phyloP scores from a whole-genome alignment of 2,888 invertebrate genomes.

The Cataglyphis rosenhaueri region DNA sequence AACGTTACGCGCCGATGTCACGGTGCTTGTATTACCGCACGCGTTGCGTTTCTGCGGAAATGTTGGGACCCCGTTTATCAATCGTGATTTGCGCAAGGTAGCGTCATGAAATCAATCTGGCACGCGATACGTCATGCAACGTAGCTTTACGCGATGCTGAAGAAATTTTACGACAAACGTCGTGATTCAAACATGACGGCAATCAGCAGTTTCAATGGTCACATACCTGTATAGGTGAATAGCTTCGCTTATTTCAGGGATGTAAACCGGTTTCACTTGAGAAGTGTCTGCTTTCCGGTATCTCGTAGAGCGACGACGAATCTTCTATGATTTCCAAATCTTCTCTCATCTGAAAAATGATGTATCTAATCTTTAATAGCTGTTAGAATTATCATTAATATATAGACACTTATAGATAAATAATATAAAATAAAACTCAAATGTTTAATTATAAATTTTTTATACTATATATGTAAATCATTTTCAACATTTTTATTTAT shows the following conservation, averaged over 20 bases:
- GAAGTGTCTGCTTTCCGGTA: constrained; percentile 23
- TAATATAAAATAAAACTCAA: neutral
- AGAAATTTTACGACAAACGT: constrained; percentile 32
- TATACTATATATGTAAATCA: neutral
- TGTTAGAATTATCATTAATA: neutral
- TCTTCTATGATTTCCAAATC: neutral
- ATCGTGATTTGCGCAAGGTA: constrained; percentile 59
- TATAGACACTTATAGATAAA: neutral
- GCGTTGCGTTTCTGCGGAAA: constrained; percentile 65
- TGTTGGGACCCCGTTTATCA: constrained; percentile 58
- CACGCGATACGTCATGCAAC: constrained; percentile 24
- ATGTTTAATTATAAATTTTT: neutral
- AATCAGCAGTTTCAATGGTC: constrained; percentile 45
- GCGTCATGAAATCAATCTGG: constrained; percentile 66
- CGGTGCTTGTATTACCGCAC: constrained; percentile 64
- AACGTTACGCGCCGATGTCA: constrained; percentile 70
- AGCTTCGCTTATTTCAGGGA: constrained; percentile 37
- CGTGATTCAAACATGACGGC: constrained; percentile 34
- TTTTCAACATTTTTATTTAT: neutral
- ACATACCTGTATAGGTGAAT: constrained; percentile 17
- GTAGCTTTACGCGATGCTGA: constrained; percentile 5
- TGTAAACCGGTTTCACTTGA: constrained; percentile 41
- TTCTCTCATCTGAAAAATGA: constrained; percentile 14
- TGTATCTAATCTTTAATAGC: constrained; percentile 1
- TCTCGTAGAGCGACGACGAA: constrained; percentile 12